phyloP scores from a whole-genome alignment of 2,113 vertebrate species.

The Neodontobutis hainanensis region DNA sequence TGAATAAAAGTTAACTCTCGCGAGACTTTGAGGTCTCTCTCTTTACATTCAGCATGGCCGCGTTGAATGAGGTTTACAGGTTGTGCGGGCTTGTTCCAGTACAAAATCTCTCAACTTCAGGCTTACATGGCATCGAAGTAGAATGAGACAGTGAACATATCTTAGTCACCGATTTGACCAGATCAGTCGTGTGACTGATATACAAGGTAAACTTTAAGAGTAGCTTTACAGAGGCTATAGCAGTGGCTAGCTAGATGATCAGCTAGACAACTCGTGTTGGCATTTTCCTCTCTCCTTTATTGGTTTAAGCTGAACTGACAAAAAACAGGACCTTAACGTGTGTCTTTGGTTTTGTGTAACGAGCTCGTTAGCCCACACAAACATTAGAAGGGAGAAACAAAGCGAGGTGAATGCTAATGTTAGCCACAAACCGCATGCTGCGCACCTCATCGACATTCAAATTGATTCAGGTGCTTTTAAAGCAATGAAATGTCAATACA shows the following conservation, averaged over 20 bases:
- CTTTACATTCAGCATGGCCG: conserved; percentile 85
- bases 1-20: too few relatives aligned
- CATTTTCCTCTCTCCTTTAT: background rate
- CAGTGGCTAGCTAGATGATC: conserved; percentile 20
- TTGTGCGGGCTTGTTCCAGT: conserved; percentile 78
- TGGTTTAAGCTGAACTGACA: background rate
- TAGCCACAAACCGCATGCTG: too few relatives aligned
- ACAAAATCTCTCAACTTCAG: conserved; percentile 55
- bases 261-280: conserved; percentile 42
- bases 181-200: conserved; percentile 86
- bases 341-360: too few relatives aligned
- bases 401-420: background rate
- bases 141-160: conserved; percentile 83
- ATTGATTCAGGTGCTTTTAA: too few relatives aligned
- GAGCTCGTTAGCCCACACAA: too few relatives aligned
- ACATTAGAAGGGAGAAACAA: too few relatives aligned
- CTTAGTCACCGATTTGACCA: conserved; percentile 84
- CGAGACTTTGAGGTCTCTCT: background rate
- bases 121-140: conserved; percentile 80
- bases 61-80: conserved; percentile 87
- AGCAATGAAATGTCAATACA: too few relatives aligned
- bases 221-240: background rate
- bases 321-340: too few relatives aligned
- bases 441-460: too few relatives aligned
- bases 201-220: conserved; percentile 84